Evolutionary conservation across 2,888 invertebrate genomes (phyloP).

Genomic region (Lottia gigantea): DNA sequence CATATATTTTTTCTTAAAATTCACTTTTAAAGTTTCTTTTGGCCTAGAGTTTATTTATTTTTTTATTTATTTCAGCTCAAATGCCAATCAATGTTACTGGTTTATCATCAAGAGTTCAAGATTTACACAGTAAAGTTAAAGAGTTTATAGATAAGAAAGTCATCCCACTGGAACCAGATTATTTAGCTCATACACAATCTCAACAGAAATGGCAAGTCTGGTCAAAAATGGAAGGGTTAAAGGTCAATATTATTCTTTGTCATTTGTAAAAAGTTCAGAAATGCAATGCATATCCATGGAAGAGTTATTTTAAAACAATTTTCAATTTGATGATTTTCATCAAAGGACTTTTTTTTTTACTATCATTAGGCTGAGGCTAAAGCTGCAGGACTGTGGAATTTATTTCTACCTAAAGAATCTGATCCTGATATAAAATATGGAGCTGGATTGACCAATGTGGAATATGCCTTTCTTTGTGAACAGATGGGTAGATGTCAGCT

Average conservation of each 20-base stretch:
- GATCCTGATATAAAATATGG: slow-evolving; percentile 64
- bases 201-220: slow-evolving; percentile 30
- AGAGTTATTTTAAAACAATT: too few relatives aligned
- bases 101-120: slow-evolving; percentile 63
- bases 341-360: background rate
- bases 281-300: too few relatives aligned
- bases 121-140: slow-evolving; percentile 63
- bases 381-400: slow-evolving; percentile 68
- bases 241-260: too few relatives aligned
- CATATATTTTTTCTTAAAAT: too few relatives aligned
- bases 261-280: too few relatives aligned
- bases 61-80: slow-evolving; percentile 45
- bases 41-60: background rate
- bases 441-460: slow-evolving; percentile 69
- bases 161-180: slow-evolving; percentile 65
- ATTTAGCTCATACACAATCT: slow-evolving; percentile 49
- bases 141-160: slow-evolving; percentile 67
- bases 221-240: slow-evolving; percentile 5
- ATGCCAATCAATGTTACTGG: slow-evolving; percentile 64
- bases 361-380: slow-evolving; percentile 63
- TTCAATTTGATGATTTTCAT: too few relatives aligned
- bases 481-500: slow-evolving; percentile 67
- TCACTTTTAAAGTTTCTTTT: too few relatives aligned
- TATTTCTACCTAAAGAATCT: slow-evolving; percentile 68
- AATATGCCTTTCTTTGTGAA: slow-evolving; percentile 70